A percentile compares a stretch with the other conserved stretches of the same genome.
These are phyloP conservation scores for Temnothorax rugatulus DNA, from an alignment of 2,888 invertebrate genomes.

Conservation along the genomic window DNA sequence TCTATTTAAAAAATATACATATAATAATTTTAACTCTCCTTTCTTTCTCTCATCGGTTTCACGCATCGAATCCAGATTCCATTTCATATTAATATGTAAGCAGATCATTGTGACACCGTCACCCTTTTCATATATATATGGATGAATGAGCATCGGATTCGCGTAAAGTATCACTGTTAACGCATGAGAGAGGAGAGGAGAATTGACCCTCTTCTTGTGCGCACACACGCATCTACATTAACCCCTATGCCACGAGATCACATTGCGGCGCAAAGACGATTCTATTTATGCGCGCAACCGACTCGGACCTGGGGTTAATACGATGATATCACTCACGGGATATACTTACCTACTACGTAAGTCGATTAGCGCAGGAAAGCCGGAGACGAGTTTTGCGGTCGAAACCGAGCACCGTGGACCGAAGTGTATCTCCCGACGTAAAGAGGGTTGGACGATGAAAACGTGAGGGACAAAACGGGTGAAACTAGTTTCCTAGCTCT, in stretches of 20 bases:
- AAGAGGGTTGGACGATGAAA: conserved; percentile 71
- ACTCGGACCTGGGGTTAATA: conserved; percentile 80
- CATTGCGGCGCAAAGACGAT: conserved; percentile 79
- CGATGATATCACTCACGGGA: conserved; percentile 82
- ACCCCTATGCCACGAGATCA: conserved; percentile 77
- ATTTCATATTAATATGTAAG: conserved; percentile 38
- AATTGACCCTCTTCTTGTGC: conserved; percentile 66
- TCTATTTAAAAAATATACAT: not conserved
- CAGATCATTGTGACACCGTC: conserved; percentile 23
- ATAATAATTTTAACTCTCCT: no score
- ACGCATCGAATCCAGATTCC: not conserved
- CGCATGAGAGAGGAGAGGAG: conserved; percentile 33
- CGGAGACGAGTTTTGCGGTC: conserved; percentile 80
- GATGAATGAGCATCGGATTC: conserved; percentile 54
- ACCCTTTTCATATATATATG: conserved; percentile 21
- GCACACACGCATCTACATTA: conserved; percentile 80
- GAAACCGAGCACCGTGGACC: conserved; percentile 69
- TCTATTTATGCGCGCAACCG: conserved; percentile 82
- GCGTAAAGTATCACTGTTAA: conserved; percentile 75
- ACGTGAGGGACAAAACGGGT: conserved; percentile 72
- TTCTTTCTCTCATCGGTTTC: not conserved
- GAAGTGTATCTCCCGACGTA: conserved; percentile 51
- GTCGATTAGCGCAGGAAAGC: conserved; percentile 79
- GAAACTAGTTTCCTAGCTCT: conserved; percentile 73
- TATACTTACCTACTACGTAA: conserved; percentile 78